Conservation (phyloP, 2,113 vertebrate genomes). For the Campylomormyrus numenius region DNA sequence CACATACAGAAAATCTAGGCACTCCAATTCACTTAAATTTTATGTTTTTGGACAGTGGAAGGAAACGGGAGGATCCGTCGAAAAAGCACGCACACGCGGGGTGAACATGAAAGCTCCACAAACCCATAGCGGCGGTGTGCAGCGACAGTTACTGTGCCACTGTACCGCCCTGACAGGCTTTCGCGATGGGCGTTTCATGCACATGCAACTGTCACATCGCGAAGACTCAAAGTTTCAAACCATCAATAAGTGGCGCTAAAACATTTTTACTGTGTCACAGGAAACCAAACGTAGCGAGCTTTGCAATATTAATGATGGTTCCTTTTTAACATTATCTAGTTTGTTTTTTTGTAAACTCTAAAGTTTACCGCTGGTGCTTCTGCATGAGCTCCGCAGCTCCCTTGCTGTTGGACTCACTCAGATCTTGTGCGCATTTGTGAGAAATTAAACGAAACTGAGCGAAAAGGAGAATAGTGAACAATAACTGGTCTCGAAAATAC, state of each 20-base stretch:
- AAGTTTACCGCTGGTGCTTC: background rate
- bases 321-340: background rate
- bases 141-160: background rate
- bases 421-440: background rate
- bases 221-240: background rate
- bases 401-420: background rate
- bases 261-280: background rate
- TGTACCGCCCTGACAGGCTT: background rate
- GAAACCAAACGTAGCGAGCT: background rate
- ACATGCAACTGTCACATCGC: background rate
- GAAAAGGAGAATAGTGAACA: background rate
- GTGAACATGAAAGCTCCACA: background rate
- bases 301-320: background rate
- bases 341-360: background rate
- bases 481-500: background rate
- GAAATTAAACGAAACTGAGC: background rate
- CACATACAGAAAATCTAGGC: background rate
- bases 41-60: background rate
- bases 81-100: background rate
- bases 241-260: background rate
- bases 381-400: background rate
- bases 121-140: background rate
- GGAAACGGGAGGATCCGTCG: background rate
- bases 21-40: too few relatives aligned
- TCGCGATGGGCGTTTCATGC: background rate